Conservation (phyloP, 1,140 invertebrate species). For the Formica selysi region DNA sequence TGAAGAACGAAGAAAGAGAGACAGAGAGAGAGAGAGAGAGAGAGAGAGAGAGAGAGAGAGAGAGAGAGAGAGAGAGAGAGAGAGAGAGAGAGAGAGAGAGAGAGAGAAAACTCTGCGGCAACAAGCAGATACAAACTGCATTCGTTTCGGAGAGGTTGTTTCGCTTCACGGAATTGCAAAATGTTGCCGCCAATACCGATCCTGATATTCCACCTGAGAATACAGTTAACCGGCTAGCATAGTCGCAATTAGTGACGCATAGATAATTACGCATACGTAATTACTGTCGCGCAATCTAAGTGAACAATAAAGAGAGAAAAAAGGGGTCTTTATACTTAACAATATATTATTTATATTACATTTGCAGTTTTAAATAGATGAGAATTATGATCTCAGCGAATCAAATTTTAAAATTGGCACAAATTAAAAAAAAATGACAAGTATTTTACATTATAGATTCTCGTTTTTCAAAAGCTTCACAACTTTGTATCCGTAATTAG, state of each 20-base stretch:
- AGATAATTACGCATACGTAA: slow-evolving; percentile 25
- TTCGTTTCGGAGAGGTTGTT: slow-evolving; percentile 31
- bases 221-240: slow-evolving; percentile 33
- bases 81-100: neutral
- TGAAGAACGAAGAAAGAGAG: neutral
- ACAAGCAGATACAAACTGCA: slow-evolving; percentile 51
- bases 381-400: too few relatives aligned
- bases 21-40: neutral
- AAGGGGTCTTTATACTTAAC: neutral
- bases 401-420: neutral
- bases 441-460: neutral
- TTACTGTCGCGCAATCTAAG: neutral
- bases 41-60: neutral
- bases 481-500: neutral
- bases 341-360: neutral
- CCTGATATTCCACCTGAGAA: neutral
- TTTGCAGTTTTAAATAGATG: neutral
- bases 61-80: too few relatives aligned
- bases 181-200: slow-evolving; percentile 1
- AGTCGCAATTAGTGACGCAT: slow-evolving; percentile 40
- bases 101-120: neutral
- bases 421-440: neutral
- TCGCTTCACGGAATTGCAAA: neutral
- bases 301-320: neutral
- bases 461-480: neutral